Percentiles rank a stretch among this genome's conserved stretches.
phyloP scores from a whole-genome alignment of 2,113 vertebrate genomes.

The Ceratotherium simum region DNA sequence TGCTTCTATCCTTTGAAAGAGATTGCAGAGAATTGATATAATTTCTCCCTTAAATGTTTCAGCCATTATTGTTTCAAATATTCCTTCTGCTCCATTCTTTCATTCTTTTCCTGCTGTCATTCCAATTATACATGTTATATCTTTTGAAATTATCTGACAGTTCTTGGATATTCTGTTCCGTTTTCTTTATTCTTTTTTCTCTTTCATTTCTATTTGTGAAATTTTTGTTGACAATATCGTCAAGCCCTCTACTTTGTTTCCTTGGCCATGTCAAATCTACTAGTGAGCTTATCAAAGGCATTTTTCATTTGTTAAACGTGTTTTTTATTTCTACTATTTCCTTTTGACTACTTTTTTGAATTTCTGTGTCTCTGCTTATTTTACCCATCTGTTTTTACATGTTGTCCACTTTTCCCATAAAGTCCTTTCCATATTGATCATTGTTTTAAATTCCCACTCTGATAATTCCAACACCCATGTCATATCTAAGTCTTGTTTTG shows the following conservation, averaged over 20 bases:
- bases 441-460: neutral
- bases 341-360: neutral
- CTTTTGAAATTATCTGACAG: neutral
- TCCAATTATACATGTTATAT: neutral
- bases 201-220: neutral
- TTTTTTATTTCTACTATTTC: neutral
- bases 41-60: neutral
- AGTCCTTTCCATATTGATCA: neutral
- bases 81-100: neutral
- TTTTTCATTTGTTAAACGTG: neutral
- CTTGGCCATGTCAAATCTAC: neutral
- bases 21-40: neutral
- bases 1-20: neutral
- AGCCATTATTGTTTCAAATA: neutral
- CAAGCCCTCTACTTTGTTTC: neutral
- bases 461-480: neutral
- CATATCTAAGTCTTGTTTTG: neutral
- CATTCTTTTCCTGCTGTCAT: neutral
- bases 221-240: neutral
- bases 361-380: neutral
- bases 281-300: neutral
- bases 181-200: neutral
- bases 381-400: neutral
- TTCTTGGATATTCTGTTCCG: neutral
- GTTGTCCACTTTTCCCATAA: neutral